phyloP scores from a whole-genome alignment of 2,888 invertebrate species.

The Drosophila flavopinicola region DNA sequence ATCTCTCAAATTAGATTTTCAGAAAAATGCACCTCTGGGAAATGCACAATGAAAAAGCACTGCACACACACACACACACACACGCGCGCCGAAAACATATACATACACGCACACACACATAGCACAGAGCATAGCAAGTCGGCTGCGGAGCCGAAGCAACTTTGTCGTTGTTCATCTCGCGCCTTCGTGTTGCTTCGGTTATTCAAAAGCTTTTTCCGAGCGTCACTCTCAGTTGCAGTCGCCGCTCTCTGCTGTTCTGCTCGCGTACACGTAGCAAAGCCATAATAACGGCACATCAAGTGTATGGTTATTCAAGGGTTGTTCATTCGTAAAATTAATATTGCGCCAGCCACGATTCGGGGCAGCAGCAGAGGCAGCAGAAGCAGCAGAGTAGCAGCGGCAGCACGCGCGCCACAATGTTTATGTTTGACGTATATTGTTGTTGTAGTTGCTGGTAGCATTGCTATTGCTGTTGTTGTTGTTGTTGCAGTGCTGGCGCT shows the following conservation, averaged over 20 bases:
- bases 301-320: constrained; percentile 80
- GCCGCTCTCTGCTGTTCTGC: constrained; percentile 8
- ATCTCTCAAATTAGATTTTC: constrained; percentile 83
- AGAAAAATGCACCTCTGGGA: constrained; percentile 83
- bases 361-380: constrained; percentile 4
- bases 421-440: constrained; percentile 54
- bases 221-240: constrained; percentile 11
- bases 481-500: constrained; percentile 33
- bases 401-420: constrained; percentile 73
- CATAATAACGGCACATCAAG: constrained; percentile 75
- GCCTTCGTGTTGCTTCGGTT: constrained; percentile 35
- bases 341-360: constrained; percentile 63
- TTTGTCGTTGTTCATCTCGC: constrained; percentile 23
- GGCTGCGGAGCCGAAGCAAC: constrained; percentile 33
- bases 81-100: constrained; percentile 6
- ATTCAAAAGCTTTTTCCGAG: constrained; percentile 31
- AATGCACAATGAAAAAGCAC: constrained; percentile 81
- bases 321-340: constrained; percentile 81
- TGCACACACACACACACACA: constrained; percentile 47
- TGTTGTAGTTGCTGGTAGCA: constrained; percentile 36
- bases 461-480: constrained; percentile 35
- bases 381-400: constrained; percentile 38
- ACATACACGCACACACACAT: constrained; percentile 1
- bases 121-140: no score
- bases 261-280: constrained; percentile 60